Conservation (phyloP, 1,140 invertebrate genomes). For the Magallana ariakensis region DNA sequence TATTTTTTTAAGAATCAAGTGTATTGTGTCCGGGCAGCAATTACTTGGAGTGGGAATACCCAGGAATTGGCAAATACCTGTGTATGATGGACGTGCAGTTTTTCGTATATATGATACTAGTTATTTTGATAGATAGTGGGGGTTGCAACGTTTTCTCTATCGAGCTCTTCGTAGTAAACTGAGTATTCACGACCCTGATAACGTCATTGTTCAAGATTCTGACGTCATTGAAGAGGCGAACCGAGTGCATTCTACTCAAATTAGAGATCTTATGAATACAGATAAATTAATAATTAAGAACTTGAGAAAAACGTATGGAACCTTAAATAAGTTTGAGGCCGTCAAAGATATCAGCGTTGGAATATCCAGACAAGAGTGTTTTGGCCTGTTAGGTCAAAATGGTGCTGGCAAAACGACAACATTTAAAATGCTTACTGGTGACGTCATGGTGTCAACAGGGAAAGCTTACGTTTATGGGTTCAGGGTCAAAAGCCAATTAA, state of each 20-base stretch:
- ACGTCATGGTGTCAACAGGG: constrained; percentile 83
- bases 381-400: constrained; percentile 89
- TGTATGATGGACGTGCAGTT: not conserved
- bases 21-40: not conserved
- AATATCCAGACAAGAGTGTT: constrained; percentile 83
- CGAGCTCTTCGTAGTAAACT: not conserved
- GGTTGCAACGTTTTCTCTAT: not conserved
- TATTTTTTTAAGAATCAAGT: no score
- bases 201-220: not conserved
- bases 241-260: not conserved
- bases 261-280: not conserved
- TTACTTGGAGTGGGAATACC: not conserved
- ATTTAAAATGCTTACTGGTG: constrained; percentile 90
- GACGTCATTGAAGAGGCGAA: not conserved
- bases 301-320: not conserved
- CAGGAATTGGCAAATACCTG: not conserved
- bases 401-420: constrained; percentile 96
- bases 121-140: not conserved
- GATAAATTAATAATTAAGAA: constrained; percentile 1
- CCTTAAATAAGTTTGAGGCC: not conserved
- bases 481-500: constrained; percentile 65
- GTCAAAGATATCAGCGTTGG: not conserved
- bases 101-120: not conserved
- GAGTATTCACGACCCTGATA: not conserved
- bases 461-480: constrained; percentile 80